Evolutionary conservation across 1,140 invertebrate species (phyloP).

Genomic region (Arion vulgaris): DNA sequence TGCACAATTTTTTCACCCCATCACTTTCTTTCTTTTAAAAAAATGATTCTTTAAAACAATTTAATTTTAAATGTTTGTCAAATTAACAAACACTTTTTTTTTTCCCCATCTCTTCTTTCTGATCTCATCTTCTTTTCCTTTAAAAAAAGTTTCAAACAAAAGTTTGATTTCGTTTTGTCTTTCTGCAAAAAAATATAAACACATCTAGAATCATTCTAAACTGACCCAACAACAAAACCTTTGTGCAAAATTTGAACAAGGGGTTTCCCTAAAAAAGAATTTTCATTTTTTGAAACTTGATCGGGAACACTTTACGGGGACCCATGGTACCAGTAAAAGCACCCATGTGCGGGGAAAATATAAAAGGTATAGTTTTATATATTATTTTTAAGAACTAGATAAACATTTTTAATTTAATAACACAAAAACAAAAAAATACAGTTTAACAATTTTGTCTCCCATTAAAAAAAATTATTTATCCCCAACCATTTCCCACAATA

Average conservation of each 20-base stretch:
- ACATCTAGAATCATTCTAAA: slow-evolving; percentile 31
- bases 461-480: no score
- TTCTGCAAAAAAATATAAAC: neutral
- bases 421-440: no score
- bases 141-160: neutral
- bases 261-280: slow-evolving; percentile 39
- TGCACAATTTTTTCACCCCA: neutral
- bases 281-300: slow-evolving; percentile 6
- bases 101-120: neutral
- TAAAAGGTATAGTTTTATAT: no score
- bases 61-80: neutral
- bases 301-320: slow-evolving; percentile 67
- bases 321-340: slow-evolving; percentile 72
- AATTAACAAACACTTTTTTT: no score
- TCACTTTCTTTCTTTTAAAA: neutral
- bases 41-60: neutral
- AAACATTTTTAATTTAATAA: no score
- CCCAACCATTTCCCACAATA: no score
- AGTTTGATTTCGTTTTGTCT: no score
- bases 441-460: no score
- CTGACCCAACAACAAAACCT: slow-evolving; percentile 51
- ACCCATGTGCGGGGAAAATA: slow-evolving; percentile 38
- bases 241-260: slow-evolving; percentile 69
- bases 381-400: slow-evolving; percentile 16
- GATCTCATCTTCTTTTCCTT: neutral